Evolutionary conservation across 1,140 invertebrate genomes (phyloP).

Genomic region (Psix sp.): DNA sequence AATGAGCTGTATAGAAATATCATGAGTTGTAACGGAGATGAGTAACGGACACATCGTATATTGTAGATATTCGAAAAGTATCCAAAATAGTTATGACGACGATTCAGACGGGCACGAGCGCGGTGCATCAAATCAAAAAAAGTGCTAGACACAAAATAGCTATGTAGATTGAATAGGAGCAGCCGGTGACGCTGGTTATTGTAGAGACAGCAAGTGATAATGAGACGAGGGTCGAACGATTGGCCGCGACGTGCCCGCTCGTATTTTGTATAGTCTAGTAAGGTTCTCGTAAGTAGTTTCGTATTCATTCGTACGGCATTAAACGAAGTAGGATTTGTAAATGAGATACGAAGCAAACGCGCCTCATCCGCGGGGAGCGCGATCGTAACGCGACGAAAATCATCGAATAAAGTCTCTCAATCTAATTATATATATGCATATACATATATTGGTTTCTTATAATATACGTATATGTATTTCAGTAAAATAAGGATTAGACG

Average conservation of each 20-base stretch:
- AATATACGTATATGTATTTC: conserved; percentile 71
- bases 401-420: conserved; percentile 59
- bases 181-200: conserved; percentile 35
- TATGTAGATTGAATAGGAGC: conserved; percentile 42
- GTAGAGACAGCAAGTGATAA: conserved; percentile 8
- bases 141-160: conserved; percentile 26
- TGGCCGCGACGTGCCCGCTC: conserved; percentile 59
- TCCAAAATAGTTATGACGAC: conserved; percentile 39
- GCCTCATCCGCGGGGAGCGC: conserved; percentile 45
- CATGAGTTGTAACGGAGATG: conserved; percentile 10
- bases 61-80: conserved; percentile 57
- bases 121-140: conserved; percentile 48
- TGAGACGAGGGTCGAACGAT: conserved; percentile 11
- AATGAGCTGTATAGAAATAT: conserved; percentile 1
- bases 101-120: conserved; percentile 51
- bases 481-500: conserved; percentile 69
- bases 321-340: conserved; percentile 67
- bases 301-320: conserved; percentile 66
- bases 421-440: conserved; percentile 68
- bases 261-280: conserved; percentile 67
- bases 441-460: conserved; percentile 67
- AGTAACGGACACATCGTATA: conserved; percentile 32
- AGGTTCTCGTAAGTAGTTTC: conserved; percentile 70
- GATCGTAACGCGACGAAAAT: conserved; percentile 54
- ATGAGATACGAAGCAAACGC: conserved; percentile 37